Base-by-base conservation (phyloP, 30 jellyfish, hydroid and myxozoan genomes). In the Aurelia sp. region DNA sequence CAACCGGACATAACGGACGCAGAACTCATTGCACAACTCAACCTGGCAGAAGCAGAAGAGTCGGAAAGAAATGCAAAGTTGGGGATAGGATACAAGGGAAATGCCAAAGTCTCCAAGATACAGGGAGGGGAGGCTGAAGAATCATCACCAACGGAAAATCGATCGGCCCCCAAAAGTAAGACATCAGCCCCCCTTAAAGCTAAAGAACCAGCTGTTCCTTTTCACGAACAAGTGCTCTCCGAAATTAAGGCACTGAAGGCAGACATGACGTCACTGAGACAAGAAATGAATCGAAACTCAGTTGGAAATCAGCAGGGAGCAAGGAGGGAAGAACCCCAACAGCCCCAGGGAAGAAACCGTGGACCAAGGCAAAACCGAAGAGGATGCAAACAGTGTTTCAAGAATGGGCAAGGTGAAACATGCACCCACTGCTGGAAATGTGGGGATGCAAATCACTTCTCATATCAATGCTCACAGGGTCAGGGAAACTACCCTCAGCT, bases 391-490 rank as follows among this genome's bases (percentile, higher is more conserved):
- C 48, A 73, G 41, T 73, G 85, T 50, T 73, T 44, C 61, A 73
- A 73, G 57, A 73, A 73, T 12, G 71, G 85, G 48, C 70, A 5
- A 73, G 85, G 85, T 38, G 50, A 38, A 38, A 73, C 48, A 73
- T 52, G 85, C 70, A 73, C 85, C 47, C 85, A 73, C 19, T 73
- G 85, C 52, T 73, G 73, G 85, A 73, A 73, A 73, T 73, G 85
- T 48, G 85, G 85, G 55, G 73, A 48, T 73, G n/a, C 72, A 38
- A 38, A 38, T n/a, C 85, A 73, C 20, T 73, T 51, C 51, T 68
- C 85, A 13, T 48, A 51, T 67, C 41, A 73, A 13, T 52, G 85
- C 47, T 35, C 85, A 20, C 85, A 44, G 9, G 57, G 57, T 5
- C 71, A 73, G 71, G 84, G 70, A 72, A 72, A 72, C 84, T 72